Evolutionary conservation across 2,113 vertebrate species (phyloP).

Genomic region (Mixornis gularis): DNA sequence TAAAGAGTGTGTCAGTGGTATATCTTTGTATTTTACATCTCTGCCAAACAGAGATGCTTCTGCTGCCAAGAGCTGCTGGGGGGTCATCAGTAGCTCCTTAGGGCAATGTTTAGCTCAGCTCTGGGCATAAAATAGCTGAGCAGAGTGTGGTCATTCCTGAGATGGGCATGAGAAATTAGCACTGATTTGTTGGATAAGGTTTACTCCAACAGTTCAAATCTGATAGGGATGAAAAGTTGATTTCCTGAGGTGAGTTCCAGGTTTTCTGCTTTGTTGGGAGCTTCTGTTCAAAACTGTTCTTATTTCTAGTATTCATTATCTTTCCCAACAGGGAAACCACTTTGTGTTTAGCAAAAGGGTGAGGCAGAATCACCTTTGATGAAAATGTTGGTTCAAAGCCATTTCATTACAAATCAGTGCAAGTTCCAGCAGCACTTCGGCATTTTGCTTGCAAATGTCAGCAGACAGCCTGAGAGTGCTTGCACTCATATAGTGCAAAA

Average conservation of each 20-base stretch:
- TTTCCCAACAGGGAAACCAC: not conserved
- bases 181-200: not conserved
- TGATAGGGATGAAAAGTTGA: not conserved
- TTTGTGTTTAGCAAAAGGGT: conserved; percentile 1
- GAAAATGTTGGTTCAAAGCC: conserved; percentile 5
- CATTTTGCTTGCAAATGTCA: not conserved
- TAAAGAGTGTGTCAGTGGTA: not conserved
- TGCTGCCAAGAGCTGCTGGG: not conserved
- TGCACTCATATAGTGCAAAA: not conserved
- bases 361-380: conserved; percentile 9
- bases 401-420: not conserved
- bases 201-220: not conserved
- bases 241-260: not conserved
- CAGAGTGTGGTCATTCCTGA: not conserved
- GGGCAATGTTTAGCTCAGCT: not conserved
- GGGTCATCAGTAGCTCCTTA: not conserved
- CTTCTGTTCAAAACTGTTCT: not conserved
- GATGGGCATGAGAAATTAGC: not conserved
- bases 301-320: not conserved
- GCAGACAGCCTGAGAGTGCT: not conserved
- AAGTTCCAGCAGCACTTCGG: not conserved
- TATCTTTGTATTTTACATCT: fast-evolving
- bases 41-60: not conserved
- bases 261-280: not conserved
- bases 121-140: not conserved